Percentiles rank a stretch among this genome's conserved stretches.
These are phyloP conservation scores for Hoplias malabaricus DNA, from an alignment of 2,113 vertebrate genomes.

Conservation along the genomic window DNA sequence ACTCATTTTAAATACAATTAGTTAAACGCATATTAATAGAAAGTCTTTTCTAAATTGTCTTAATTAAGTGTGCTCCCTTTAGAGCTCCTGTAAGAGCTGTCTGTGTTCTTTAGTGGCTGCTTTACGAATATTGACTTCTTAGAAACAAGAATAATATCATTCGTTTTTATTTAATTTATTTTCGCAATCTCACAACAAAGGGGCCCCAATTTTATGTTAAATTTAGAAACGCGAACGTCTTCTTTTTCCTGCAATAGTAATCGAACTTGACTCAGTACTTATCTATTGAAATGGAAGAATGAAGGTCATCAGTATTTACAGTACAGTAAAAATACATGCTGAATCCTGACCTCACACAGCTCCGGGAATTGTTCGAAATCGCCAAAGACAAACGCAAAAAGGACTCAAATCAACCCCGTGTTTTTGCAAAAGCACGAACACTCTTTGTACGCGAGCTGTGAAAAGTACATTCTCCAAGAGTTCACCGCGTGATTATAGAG, in stretches of 20 bases:
- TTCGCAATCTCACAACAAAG: too few species aligned
- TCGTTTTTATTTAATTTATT: too few species aligned
- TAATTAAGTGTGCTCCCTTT: too few species aligned
- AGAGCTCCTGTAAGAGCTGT: too few species aligned
- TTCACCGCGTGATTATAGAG: not conserved
- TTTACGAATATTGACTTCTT: too few species aligned
- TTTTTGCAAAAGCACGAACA: not conserved
- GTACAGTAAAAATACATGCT: constrained; percentile 20
- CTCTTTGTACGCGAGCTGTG: not conserved
- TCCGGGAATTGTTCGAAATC: constrained; percentile 49
- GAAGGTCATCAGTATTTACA: constrained; percentile 41
- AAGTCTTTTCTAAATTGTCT: too few species aligned
- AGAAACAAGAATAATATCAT: too few species aligned
- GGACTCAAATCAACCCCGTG: constrained; percentile 1
- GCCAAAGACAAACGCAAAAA: constrained; percentile 8
- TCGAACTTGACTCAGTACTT: constrained; percentile 27
- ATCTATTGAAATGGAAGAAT: constrained; percentile 44
- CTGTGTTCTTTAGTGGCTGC: too few species aligned
- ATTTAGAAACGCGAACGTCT: not conserved
- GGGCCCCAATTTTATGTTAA: too few species aligned
- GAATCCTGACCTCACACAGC: constrained; percentile 2
- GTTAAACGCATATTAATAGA: too few species aligned
- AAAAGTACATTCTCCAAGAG: not conserved
- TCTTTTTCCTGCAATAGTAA: constrained; percentile 24
- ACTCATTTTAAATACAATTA: too few species aligned